Conservation (phyloP, 2,113 vertebrate genomes). For the Hyaena hyaena region DNA sequence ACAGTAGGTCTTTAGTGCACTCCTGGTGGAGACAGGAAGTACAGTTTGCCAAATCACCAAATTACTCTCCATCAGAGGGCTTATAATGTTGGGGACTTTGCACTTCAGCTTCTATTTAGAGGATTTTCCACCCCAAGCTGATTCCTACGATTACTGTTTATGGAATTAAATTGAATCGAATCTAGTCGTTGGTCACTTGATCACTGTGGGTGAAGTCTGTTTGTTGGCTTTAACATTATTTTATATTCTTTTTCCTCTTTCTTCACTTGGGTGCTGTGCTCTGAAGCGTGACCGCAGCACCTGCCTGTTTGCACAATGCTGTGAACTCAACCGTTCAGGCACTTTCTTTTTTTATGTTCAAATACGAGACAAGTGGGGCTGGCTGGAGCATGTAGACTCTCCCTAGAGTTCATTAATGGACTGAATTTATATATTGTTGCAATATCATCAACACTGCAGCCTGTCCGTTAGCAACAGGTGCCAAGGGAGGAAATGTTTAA, state of each 20-base stretch:
- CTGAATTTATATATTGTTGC: not conserved
- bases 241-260: not conserved
- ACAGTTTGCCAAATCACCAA: not conserved
- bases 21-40: not conserved
- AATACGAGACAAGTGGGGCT: not conserved
- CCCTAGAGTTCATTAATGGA: slow-evolving; percentile 34
- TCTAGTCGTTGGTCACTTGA: not conserved
- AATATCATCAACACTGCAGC: not conserved
- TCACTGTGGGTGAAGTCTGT: not conserved
- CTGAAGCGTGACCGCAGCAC: not conserved
- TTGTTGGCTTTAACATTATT: not conserved
- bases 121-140: not conserved
- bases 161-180: not conserved
- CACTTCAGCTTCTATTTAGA: not conserved
- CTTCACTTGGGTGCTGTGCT: not conserved
- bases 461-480: slow-evolving; percentile 61
- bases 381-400: not conserved
- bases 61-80: no score
- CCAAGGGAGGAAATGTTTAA: slow-evolving; percentile 62
- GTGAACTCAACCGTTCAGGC: not conserved
- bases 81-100: not conserved
- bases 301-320: not conserved
- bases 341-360: not conserved
- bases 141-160: not conserved
- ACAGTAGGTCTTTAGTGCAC: accelerated